Base-by-base conservation (phyloP, 2,113 vertebrate genomes). In the Ciconia maguari region DNA sequence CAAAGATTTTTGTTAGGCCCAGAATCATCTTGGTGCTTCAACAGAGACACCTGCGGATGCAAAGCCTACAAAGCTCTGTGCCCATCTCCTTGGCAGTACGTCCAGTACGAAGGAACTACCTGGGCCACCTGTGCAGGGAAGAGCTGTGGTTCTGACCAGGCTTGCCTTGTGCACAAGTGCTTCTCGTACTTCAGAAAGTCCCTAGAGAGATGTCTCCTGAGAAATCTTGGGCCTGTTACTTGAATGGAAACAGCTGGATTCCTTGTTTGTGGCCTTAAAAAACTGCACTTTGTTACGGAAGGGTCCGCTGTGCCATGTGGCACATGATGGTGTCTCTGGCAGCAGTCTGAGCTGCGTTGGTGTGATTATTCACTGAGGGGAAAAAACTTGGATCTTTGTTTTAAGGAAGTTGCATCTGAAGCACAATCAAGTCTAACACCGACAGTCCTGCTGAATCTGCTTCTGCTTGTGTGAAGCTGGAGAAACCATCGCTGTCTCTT, bases 261-360 rank as follows among this genome's bases (percentile, higher is more conserved):
- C 13, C 36, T 46, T 46, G 20, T 17, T 69, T 0, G 7, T 51
- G 42, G 19, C 10, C 36, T 49, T 20, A 7, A 13, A 15, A 32
- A 46, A 13, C n/a, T n/a, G 16, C 20, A 4, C 12, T 58, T 21
- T 3, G 6, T 26, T 44, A 1, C 4, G 10, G 60, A 38, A 49
- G 11, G 27, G 10, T 30, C 36, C 0, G 1, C 41, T 27, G 26
- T 54, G 57, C n/a, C 10, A 3, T 0, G 2, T 19, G 20, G 27
- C 6, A 5, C 2, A 0, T 10, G 27, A 7, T n/a, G 0, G 1
- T 29, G 11, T 48, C 30, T 36, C 44, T 44, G 46, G n/a, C n/a
- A 16, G 58, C 48, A 25, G 5, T 44, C 7, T 19, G 52, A 30
- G 51, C 38, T 82, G 62, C 42, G 5, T 19, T 46, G 0, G 1